Evolutionary conservation across 2,797 vertebrate genomes (phyloP), one percentile per base, ranked within the genome.

Genomic region (Enteromius thamalakanensis): DNA sequence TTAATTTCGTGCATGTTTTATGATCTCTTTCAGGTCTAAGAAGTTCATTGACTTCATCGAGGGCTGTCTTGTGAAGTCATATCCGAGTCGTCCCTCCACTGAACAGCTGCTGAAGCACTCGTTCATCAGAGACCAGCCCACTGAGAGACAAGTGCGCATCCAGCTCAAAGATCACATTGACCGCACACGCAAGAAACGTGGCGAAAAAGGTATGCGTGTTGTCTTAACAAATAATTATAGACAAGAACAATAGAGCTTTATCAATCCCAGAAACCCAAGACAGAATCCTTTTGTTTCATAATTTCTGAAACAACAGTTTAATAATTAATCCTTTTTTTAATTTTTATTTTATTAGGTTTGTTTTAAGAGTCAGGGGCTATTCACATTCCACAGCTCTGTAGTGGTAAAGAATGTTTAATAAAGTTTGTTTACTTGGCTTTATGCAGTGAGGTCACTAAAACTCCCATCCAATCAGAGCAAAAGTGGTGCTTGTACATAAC

Each of bases 21-120:
- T 6, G 4, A 10, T 23, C 12, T 64, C 19, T 71, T 79, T 40
- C 90, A 98, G 97, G 97, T 98, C 97, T 79, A 97, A 97, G 91
- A 97, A 97, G 89, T 98, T 98, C 90, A 96, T 97, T 5, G 97
- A 98, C 91, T 98, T 98, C 87, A 97, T 98, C 26, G 97, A 98
- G 87, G 97, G 95, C 21, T 97, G 97, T 89, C 95, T 98, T 51
- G 96, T 97, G 90, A 98, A 98, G 91, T 96, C 96, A 0, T 98
- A 97, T 90, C 90, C 95, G 85, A 97, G 94, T 90, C 95, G 97
- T 1, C 96, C 97, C 0, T 96, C 96, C 15, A 98, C 97, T 0
- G 97, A 98, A 84, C 97, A 97, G 91, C 95, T 98, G 72, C 96
- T 98, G 3, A 97, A 97, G 89, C 96, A 96, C 87, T 94, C 97